A percentile compares a stretch with the other conserved stretches of the same genome.
These are phyloP conservation scores for Drosophila ezoana DNA, from an alignment of 2,888 invertebrate genomes.

Conservation along the genomic window DNA sequence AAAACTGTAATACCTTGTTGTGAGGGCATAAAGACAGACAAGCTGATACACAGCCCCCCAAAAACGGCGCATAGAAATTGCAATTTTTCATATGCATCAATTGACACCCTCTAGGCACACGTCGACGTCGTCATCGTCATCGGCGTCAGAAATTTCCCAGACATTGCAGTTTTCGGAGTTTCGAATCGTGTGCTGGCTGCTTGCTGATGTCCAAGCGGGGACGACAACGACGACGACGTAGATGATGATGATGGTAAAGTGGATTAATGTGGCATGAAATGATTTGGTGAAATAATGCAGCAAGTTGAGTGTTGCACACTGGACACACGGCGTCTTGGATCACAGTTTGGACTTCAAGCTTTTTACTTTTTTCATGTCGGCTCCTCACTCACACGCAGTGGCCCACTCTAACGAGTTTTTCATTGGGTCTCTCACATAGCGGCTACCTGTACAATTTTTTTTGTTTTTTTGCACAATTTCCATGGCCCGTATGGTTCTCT, in stretches of 20 bases:
- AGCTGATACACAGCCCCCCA: slow-evolving; percentile 39
- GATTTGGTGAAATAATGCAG: slow-evolving; percentile 63
- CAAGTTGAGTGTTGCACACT: slow-evolving; percentile 49
- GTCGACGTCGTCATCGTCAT: slow-evolving; percentile 55
- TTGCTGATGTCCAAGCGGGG: slow-evolving; percentile 58
- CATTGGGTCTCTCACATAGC: slow-evolving; percentile 53
- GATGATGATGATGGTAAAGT: slow-evolving; percentile 62
- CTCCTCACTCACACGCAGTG: slow-evolving; percentile 72
- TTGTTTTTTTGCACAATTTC: slow-evolving; percentile 52
- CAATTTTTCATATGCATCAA: slow-evolving; percentile 78
- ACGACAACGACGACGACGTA: slow-evolving; percentile 24
- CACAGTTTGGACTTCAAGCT: not conserved
- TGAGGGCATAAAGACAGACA: slow-evolving; percentile 25
- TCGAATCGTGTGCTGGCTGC: slow-evolving; percentile 54
- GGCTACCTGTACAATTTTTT: slow-evolving; percentile 68
- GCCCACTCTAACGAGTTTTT: slow-evolving; percentile 74
- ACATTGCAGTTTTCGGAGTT: slow-evolving; percentile 42
- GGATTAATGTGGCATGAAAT: slow-evolving; percentile 67
- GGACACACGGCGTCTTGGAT: slow-evolving; percentile 31
- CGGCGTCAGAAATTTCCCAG: slow-evolving; percentile 69
- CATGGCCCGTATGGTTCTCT: slow-evolving; percentile 64
- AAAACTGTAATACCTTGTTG: not conserved
- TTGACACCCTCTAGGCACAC: slow-evolving; percentile 83
- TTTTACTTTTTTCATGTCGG: slow-evolving; percentile 8
- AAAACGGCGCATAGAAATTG: slow-evolving; percentile 70